Conservation (phyloP, 2,797 vertebrate species). For the Scolopax rusticola region DNA sequence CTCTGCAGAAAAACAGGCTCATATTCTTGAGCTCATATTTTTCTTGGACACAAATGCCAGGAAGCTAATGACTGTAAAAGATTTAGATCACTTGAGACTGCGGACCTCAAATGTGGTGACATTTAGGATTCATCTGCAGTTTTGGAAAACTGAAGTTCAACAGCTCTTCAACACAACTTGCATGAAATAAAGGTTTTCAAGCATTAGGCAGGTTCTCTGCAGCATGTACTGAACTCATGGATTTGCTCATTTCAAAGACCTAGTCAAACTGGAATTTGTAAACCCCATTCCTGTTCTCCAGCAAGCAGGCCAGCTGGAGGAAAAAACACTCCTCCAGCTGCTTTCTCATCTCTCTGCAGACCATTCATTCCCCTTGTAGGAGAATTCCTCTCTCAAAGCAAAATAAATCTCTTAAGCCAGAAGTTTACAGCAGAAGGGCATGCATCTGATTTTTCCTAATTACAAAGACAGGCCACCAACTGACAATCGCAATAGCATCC, state of each 20-base stretch:
- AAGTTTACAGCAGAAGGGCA: background rate
- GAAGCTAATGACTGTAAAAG: background rate
- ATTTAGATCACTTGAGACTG: background rate
- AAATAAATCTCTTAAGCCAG: background rate
- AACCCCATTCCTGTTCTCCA: background rate
- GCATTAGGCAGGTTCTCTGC: background rate
- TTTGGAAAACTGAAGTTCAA: background rate
- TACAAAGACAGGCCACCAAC: background rate
- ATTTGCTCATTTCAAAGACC: background rate
- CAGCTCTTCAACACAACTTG: background rate
- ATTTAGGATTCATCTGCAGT: background rate
- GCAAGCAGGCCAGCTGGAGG: background rate
- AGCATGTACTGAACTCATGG: background rate
- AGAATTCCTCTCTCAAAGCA: background rate
- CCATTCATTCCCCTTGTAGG: background rate
- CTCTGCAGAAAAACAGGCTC: background rate
- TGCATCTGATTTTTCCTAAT: background rate
- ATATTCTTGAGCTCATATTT: background rate
- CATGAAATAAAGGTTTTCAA: background rate
- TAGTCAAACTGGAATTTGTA: background rate
- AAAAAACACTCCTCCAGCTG: background rate
- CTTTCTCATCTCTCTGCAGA: background rate
- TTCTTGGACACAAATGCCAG: background rate
- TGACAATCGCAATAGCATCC: rapidly evolving
- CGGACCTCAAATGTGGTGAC: background rate